Percentiles rank a stretch among this genome's conserved stretches.
Evolutionary conservation across 2,113 vertebrate species (phyloP).

Genomic region (Spermophilus dauricus): DNA sequence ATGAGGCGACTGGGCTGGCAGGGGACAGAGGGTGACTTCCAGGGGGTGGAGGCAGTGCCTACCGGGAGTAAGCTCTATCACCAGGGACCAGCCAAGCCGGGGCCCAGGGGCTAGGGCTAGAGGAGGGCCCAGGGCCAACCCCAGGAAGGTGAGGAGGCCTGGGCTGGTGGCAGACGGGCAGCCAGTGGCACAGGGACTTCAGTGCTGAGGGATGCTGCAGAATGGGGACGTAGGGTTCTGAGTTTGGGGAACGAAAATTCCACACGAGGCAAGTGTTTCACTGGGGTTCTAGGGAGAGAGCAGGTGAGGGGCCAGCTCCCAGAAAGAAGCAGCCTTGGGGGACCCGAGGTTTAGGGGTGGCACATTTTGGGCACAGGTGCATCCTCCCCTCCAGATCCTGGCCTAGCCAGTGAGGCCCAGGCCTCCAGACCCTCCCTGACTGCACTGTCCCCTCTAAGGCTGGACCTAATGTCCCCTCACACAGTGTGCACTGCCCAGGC

Average conservation of each 20-base stretch:
- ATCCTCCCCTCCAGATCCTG: not conserved
- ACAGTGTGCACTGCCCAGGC: not conserved
- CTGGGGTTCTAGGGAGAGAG: too few species aligned
- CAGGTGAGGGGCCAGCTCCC: too few species aligned
- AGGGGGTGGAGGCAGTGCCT: not conserved
- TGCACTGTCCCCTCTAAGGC: too few species aligned
- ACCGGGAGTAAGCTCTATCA: not conserved
- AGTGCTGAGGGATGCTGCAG: too few species aligned
- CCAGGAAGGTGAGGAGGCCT: not conserved
- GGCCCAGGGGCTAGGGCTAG: too few species aligned
- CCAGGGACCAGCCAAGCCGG: not conserved
- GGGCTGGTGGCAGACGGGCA: not conserved
- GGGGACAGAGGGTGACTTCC: not conserved
- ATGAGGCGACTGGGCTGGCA: not conserved
- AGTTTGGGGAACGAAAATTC: too few species aligned
- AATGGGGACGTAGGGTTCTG: not conserved
- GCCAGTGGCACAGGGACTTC: not conserved
- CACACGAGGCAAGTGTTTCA: too few species aligned
- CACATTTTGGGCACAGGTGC: not conserved
- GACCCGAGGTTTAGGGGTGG: not conserved
- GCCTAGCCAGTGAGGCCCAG: too few species aligned
- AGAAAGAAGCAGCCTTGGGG: not conserved
- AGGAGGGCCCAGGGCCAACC: too few species aligned
- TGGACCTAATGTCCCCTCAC: not conserved
- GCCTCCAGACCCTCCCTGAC: too few species aligned